Evolutionary conservation across 1,140 invertebrate genomes (phyloP).

Genomic region (Oscheius sp.): DNA sequence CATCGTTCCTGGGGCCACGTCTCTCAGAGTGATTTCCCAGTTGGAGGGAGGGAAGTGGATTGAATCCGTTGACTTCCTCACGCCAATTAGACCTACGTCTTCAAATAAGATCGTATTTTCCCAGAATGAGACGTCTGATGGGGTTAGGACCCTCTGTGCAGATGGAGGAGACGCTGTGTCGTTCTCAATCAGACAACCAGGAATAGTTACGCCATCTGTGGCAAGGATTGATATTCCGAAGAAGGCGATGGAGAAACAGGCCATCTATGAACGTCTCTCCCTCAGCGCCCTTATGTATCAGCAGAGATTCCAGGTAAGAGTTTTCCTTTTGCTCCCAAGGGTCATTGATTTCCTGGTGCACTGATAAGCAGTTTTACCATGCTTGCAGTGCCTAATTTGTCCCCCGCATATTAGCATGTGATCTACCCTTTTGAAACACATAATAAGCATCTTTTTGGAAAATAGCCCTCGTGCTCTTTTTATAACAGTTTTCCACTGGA

Average conservation of each 20-base stretch:
- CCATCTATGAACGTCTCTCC: constrained; percentile 22
- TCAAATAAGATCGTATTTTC: not conserved
- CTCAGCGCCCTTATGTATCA: constrained; percentile 11
- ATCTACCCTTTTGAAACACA: too few relatives aligned
- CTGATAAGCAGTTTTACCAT: too few relatives aligned
- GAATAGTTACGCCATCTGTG: not conserved
- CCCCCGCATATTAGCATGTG: too few relatives aligned
- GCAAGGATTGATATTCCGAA: not conserved
- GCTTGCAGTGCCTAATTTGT: too few relatives aligned
- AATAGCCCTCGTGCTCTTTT: too few relatives aligned
- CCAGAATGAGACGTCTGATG: constrained; percentile 1
- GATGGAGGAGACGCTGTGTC: constrained; percentile 15
- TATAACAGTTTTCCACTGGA: too few relatives aligned
- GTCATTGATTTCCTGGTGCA: too few relatives aligned
- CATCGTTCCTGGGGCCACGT: constrained; percentile 31
- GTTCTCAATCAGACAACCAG: not conserved
- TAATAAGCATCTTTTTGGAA: too few relatives aligned
- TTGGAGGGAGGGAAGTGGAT: constrained; percentile 9
- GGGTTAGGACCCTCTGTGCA: not conserved
- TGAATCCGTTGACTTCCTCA: constrained; percentile 19
- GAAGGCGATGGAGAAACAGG: not conserved
- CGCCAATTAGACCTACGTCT: constrained; percentile 1
- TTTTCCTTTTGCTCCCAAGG: not conserved
- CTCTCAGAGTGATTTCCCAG: constrained; percentile 8
- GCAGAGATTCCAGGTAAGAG: constrained; percentile 22